phyloP scores from a whole-genome alignment of 2,797 vertebrate species.

The Pseudochaenichthys georgianus region DNA sequence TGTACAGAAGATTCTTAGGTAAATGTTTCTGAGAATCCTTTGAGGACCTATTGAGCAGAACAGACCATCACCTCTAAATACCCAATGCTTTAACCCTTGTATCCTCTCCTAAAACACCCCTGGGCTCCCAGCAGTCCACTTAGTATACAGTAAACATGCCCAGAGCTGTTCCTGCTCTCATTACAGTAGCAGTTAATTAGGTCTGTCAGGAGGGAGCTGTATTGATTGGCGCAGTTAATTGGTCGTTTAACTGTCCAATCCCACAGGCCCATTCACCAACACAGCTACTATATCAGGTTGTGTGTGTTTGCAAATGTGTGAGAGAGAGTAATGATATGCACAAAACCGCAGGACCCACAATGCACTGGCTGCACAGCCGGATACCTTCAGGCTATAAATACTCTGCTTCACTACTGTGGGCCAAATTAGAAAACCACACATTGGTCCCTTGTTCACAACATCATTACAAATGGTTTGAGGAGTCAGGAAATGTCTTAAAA shows the following conservation, averaged over 20 bases:
- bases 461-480: background rate
- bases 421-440: background rate
- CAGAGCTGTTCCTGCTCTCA: slow-evolving; percentile 54
- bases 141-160: slow-evolving; percentile 46
- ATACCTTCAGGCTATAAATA: slow-evolving; percentile 9
- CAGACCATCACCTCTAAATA: background rate
- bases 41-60: background rate
- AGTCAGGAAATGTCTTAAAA: background rate
- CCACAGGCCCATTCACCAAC: slow-evolving; percentile 67
- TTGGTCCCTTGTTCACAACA: background rate
- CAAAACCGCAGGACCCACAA: slow-evolving; percentile 50
- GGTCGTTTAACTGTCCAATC: slow-evolving; percentile 70
- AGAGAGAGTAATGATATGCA: slow-evolving; percentile 4
- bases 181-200: slow-evolving; percentile 73
- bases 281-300: slow-evolving; percentile 62
- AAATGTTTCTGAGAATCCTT: background rate
- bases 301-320: slow-evolving; percentile 37
- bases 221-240: slow-evolving; percentile 75
- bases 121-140: slow-evolving; percentile 13
- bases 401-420: background rate
- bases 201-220: slow-evolving; percentile 63
- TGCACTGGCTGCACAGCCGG: slow-evolving; percentile 6
- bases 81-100: slow-evolving; percentile 4
- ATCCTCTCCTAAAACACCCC: slow-evolving; percentile 4
- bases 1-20: too few species aligned